Percentiles rank a stretch among this genome's conserved stretches.
Conservation (phyloP, 1,140 invertebrate genomes). For the Cyphomyrmex costatus region DNA sequence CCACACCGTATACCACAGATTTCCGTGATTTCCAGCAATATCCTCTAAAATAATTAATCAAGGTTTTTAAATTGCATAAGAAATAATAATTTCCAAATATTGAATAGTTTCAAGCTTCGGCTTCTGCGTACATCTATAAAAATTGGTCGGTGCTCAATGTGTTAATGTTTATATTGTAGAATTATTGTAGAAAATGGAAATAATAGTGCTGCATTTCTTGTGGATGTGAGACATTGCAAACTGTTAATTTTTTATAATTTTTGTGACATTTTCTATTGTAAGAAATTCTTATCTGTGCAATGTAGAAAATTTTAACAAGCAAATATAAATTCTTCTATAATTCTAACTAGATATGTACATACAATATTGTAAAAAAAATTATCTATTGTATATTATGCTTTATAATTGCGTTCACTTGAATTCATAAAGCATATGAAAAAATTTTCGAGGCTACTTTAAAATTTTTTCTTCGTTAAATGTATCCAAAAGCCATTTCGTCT, state of each 20-base stretch:
- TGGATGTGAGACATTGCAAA: neutral
- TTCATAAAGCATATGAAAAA: neutral
- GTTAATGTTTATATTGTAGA: constrained; percentile 20
- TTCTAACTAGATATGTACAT: neutral
- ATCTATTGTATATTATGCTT: neutral
- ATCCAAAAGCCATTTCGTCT: constrained; percentile 31
- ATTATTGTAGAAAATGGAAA: constrained; percentile 21
- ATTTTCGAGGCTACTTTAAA: constrained; percentile 23
- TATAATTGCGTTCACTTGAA: neutral
- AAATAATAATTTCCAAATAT: too few relatives aligned
- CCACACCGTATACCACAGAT: too few relatives aligned
- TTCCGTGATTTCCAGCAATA: too few relatives aligned
- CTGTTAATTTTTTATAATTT: neutral
- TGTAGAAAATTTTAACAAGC: neutral
- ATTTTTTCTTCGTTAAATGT: constrained; percentile 23
- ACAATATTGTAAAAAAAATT: neutral
- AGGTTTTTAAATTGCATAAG: too few relatives aligned
- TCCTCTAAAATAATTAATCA: too few relatives aligned
- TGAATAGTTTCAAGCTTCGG: too few relatives aligned
- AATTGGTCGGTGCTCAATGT: too few relatives aligned
- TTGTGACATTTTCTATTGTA: neutral
- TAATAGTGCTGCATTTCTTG: neutral
- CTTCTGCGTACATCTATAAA: too few relatives aligned
- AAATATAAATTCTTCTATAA: neutral
- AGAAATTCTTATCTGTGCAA: neutral